A percentile compares a stretch with the other conserved stretches of the same genome.
phyloP scores from a whole-genome alignment of 1,140 invertebrate species.

The Coelopa frigida region DNA sequence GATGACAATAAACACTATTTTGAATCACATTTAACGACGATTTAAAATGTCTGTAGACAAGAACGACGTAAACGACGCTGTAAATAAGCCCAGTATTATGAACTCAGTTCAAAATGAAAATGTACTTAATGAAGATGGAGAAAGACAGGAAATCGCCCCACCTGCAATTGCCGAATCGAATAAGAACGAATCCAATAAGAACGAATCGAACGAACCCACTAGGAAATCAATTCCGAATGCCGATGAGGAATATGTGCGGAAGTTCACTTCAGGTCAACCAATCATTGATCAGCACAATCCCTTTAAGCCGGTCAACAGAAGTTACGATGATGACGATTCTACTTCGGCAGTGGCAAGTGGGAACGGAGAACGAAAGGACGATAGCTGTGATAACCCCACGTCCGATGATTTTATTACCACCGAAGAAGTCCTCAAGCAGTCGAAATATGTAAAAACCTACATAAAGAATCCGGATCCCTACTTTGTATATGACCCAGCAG shows the following conservation, averaged over 20 bases:
- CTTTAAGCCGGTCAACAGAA: conserved; percentile 19
- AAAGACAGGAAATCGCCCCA: too few species aligned
- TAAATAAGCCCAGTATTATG: too few species aligned
- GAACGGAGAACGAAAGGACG: conserved; percentile 12
- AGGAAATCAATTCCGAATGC: too few species aligned
- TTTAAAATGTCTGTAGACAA: too few species aligned
- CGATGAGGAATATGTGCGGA: conserved; percentile 34
- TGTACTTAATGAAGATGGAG: too few species aligned
- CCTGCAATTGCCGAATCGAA: too few species aligned
- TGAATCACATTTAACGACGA: too few species aligned
- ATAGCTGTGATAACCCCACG: conserved; percentile 29
- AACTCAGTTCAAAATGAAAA: too few species aligned
- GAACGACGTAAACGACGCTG: too few species aligned
- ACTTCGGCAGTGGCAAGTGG: conserved; percentile 14
- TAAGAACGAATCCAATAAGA: too few species aligned
- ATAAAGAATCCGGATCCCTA: conserved; percentile 42
- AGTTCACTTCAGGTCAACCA: conserved; percentile 37
- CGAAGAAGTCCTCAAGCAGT: conserved; percentile 43
- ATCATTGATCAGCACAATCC: conserved; percentile 42
- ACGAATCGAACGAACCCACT: too few species aligned
- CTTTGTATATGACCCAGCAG: conserved; percentile 40
- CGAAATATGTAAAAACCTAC: conserved; percentile 44
- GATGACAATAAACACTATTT: too few species aligned
- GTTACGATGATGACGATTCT: conserved; percentile 1
- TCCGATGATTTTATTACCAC: conserved; percentile 38